Conservation (phyloP, 2,888 invertebrate genomes). For the Acleris sparsana region DNA sequence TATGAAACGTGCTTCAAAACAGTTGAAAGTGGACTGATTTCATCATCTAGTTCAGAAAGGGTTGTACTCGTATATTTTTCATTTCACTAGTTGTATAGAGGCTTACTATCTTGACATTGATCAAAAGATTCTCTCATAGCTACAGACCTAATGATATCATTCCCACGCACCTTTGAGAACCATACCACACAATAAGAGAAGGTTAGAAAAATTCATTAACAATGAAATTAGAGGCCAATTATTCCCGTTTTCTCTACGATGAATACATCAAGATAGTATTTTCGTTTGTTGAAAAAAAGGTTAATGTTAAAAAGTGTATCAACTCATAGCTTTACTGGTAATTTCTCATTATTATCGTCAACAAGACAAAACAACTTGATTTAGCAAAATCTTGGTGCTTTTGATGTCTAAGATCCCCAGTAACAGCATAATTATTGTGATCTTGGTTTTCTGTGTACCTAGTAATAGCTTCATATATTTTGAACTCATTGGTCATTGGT, state of each 20-base stretch:
- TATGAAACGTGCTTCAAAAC: conserved; percentile 7
- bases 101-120: conserved; percentile 44
- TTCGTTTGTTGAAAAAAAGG: conserved; percentile 13
- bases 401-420: too few relatives aligned
- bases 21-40: conserved; percentile 4
- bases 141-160: conserved; percentile 41
- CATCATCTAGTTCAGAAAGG: conserved; percentile 34
- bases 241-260: conserved; percentile 40
- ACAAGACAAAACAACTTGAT: not conserved
- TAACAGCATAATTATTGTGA: too few relatives aligned
- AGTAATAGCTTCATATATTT: too few relatives aligned
- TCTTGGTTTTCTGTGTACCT: too few relatives aligned
- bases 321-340: not conserved
- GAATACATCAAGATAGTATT: conserved; percentile 36
- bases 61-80: conserved; percentile 12
- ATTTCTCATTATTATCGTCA: not conserved
- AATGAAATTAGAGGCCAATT: conserved; percentile 39
- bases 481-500: too few relatives aligned
- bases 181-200: conserved; percentile 42
- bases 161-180: conserved; percentile 45
- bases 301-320: not conserved
- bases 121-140: conserved; percentile 42
- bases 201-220: conserved; percentile 38
- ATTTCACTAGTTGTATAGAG: conserved; percentile 36
- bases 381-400: too few relatives aligned